Conservation (phyloP, 2,888 invertebrate genomes). For the Tetheella fluctuosa region DNA sequence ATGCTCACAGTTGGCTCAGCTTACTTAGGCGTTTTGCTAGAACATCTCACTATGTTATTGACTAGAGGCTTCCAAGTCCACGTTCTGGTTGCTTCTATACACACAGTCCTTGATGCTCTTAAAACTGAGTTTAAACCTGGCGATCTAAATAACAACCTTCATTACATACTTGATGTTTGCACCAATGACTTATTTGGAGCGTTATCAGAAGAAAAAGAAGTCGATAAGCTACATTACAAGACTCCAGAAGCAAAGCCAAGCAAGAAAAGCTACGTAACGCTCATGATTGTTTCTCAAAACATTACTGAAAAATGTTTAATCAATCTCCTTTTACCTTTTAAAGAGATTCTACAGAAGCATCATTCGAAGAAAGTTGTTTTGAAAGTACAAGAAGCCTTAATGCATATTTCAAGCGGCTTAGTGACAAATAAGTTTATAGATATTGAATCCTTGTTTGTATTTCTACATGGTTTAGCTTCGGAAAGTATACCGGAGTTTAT, state of each 20-base stretch:
- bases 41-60: conserved; percentile 91
- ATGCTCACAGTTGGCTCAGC: conserved; percentile 92
- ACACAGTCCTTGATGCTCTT: conserved; percentile 90
- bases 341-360: conserved; percentile 89
- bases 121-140: conserved; percentile 88
- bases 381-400: conserved; percentile 92
- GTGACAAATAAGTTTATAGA: conserved; percentile 91
- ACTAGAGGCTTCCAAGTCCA: conserved; percentile 97
- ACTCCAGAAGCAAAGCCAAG: conserved; percentile 92
- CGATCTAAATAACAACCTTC: conserved; percentile 91
- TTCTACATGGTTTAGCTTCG: conserved; percentile 91
- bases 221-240: conserved; percentile 91
- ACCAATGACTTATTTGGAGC: conserved; percentile 95
- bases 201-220: conserved; percentile 95
- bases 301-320: conserved; percentile 90
- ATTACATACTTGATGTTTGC: conserved; percentile 92
- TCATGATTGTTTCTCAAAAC: conserved; percentile 91
- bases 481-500: conserved; percentile 91
- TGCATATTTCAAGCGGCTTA: conserved; percentile 91
- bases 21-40: conserved; percentile 90
- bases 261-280: conserved; percentile 93
- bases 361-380: conserved; percentile 91
- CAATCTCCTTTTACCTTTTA: conserved; percentile 91
- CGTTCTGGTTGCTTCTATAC: conserved; percentile 94
- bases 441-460: conserved; percentile 89